phyloP scores from a whole-genome alignment of 2,888 invertebrate species.

The Parochlus steinenii region DNA sequence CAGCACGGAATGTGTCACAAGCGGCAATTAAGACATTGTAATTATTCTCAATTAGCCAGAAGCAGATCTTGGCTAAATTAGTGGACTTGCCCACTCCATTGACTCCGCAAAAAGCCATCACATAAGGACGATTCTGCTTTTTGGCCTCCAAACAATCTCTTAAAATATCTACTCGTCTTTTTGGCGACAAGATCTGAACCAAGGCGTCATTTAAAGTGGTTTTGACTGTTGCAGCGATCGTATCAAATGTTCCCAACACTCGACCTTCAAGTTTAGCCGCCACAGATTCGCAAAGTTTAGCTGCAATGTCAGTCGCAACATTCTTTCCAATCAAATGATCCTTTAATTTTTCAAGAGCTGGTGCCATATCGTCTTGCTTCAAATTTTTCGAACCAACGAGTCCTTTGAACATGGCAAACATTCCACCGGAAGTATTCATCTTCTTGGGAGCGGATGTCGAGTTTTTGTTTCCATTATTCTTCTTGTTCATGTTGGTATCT shows the following conservation, averaged over 20 bases:
- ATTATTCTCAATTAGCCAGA: slow-evolving; percentile 97
- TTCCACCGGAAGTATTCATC: slow-evolving; percentile 34
- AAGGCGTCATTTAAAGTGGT: slow-evolving; percentile 77
- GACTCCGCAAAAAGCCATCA: slow-evolving; percentile 93
- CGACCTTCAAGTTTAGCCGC: slow-evolving; percentile 80
- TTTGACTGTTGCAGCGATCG: slow-evolving; percentile 76
- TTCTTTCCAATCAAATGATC: slow-evolving; percentile 95
- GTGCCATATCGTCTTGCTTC: slow-evolving; percentile 59
- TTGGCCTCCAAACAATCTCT: slow-evolving; percentile 89
- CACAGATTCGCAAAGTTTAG: slow-evolving; percentile 86
- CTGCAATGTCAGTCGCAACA: slow-evolving; percentile 90
- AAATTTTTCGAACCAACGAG: slow-evolving; percentile 83
- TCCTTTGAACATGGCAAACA: slow-evolving; percentile 76
- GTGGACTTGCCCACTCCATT: slow-evolving; percentile 99
- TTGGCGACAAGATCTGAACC: slow-evolving; percentile 87
- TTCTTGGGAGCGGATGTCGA: slow-evolving; percentile 12
- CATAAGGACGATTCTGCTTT: slow-evolving; percentile 70
- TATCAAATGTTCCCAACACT: slow-evolving; percentile 85
- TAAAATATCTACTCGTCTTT: slow-evolving; percentile 86
- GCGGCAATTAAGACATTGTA: slow-evolving; percentile 93
- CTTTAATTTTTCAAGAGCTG: slow-evolving; percentile 80
- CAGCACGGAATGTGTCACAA: slow-evolving; percentile 97
- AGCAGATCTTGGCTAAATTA: slow-evolving; percentile 96
- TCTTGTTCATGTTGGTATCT: slow-evolving; percentile 23
- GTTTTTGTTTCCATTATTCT: slow-evolving; percentile 16